phyloP scores from a whole-genome alignment of 1,140 invertebrate genomes.

The Nymphalis io region DNA sequence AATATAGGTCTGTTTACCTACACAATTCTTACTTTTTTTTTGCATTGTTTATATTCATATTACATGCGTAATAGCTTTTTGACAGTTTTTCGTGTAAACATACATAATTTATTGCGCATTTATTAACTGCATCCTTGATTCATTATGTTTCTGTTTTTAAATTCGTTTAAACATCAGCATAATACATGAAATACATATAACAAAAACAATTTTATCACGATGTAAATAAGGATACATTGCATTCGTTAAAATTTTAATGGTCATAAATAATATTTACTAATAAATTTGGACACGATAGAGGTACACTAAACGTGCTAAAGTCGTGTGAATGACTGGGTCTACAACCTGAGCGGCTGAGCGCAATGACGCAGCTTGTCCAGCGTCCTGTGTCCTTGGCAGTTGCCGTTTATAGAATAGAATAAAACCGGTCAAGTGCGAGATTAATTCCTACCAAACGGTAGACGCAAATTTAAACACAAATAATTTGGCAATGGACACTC shows the following conservation, averaged over 20 bases:
- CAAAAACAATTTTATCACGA: neutral
- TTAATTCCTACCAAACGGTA: neutral
- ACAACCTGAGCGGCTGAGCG: conserved; percentile 59
- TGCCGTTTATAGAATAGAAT: conserved; percentile 37
- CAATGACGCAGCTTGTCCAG: conserved; percentile 49
- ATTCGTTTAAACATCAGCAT: neutral
- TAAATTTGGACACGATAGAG: neutral
- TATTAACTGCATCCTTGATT: conserved; percentile 6
- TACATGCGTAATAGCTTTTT: conserved; percentile 10
- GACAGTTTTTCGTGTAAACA: conserved; percentile 5
- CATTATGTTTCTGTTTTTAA: conserved; percentile 6
- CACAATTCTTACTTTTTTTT: neutral
- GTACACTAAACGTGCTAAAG: conserved; percentile 3
- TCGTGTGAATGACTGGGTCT: conserved; percentile 65
- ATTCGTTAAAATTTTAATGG: neutral
- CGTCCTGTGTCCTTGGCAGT: conserved; percentile 46
- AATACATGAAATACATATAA: neutral
- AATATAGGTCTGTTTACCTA: neutral
- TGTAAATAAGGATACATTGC: neutral
- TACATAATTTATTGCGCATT: conserved; percentile 8
- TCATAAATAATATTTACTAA: too few relatives aligned
- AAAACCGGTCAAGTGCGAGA: conserved; percentile 15
- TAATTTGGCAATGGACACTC: neutral
- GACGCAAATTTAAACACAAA: neutral
- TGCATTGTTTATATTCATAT: conserved; percentile 1